Conservation (phyloP, 1,140 invertebrate species). For the Lordiphosa mommai region DNA sequence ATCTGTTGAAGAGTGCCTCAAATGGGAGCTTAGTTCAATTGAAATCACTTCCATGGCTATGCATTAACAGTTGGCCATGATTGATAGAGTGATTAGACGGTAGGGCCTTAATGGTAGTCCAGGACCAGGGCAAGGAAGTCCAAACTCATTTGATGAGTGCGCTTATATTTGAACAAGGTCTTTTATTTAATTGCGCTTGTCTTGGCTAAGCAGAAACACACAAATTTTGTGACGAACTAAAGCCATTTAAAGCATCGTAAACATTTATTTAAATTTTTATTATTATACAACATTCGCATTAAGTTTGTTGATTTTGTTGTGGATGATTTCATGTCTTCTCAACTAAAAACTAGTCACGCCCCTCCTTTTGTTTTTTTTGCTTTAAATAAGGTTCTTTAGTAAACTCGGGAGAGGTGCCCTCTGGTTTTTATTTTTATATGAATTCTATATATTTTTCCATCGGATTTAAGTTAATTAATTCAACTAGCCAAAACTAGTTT, state of each 20-base stretch:
- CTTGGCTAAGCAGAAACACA: neutral
- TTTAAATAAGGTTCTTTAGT: constrained; percentile 10
- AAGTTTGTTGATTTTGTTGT: constrained; percentile 2
- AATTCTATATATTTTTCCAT: neutral
- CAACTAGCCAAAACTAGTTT: constrained; percentile 55
- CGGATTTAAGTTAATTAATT: constrained; percentile 29
- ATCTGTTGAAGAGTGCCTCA: neutral
- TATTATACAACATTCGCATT: constrained; percentile 28
- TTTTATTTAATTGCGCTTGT: neutral
- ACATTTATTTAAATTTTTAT: constrained; percentile 29
- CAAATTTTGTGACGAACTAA: neutral
- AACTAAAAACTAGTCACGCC: constrained; percentile 17
- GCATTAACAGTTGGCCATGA: constrained; percentile 30
- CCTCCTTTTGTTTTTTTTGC: constrained; percentile 4
- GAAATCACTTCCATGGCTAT: constrained; percentile 12
- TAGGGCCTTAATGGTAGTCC: constrained; percentile 3
- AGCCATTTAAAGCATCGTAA: constrained; percentile 24
- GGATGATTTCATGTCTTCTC: constrained; percentile 29
- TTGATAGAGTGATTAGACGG: constrained; percentile 19
- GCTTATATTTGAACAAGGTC: neutral
- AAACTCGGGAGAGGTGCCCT: constrained; percentile 8
- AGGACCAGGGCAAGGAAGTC: too few relatives aligned
- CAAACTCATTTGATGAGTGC: neutral
- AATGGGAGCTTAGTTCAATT: constrained; percentile 24
- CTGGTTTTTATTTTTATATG: constrained; percentile 1